Evolutionary conservation across 2,797 vertebrate species (phyloP).

Genomic region (Ctenosaura bakeri): DNA sequence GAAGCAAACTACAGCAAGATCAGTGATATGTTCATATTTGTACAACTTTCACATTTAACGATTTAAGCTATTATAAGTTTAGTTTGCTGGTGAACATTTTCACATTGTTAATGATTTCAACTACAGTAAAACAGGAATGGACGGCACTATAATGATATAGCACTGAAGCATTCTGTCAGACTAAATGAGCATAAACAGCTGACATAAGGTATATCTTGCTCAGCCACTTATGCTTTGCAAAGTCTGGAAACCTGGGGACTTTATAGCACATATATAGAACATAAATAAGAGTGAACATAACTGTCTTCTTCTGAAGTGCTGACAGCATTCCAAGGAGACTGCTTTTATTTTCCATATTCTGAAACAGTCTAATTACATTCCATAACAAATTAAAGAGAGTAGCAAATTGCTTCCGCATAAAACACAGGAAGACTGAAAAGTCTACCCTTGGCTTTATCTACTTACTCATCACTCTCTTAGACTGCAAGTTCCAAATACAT

Average conservation of each 20-base stretch:
- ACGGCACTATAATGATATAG: slow-evolving; percentile 2
- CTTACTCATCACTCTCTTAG: slow-evolving; percentile 39
- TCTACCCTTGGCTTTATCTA: slow-evolving; percentile 46
- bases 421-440: slow-evolving; percentile 50
- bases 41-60: background rate
- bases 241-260: slow-evolving; percentile 36
- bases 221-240: slow-evolving; percentile 32
- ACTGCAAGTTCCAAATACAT: slow-evolving; percentile 24
- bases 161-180: background rate
- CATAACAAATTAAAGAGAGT: slow-evolving; percentile 25
- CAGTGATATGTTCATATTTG: background rate
- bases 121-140: slow-evolving; percentile 15
- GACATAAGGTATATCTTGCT: slow-evolving; percentile 17
- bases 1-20: background rate
- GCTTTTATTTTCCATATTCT: slow-evolving; percentile 38
- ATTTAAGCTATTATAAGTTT: background rate
- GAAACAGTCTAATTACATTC: slow-evolving; percentile 36
- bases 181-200: slow-evolving; percentile 36
- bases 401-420: slow-evolving; percentile 38
- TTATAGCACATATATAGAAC: slow-evolving; percentile 15
- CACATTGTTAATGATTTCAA: slow-evolving; percentile 26
- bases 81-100: slow-evolving; percentile 13
- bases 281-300: slow-evolving; percentile 39
- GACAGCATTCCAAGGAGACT: slow-evolving; percentile 42
- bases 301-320: slow-evolving; percentile 30